These are phyloP conservation scores for Heliconius hermathena DNA, from an alignment of 1,140 invertebrate genomes.

Conservation along the genomic window DNA sequence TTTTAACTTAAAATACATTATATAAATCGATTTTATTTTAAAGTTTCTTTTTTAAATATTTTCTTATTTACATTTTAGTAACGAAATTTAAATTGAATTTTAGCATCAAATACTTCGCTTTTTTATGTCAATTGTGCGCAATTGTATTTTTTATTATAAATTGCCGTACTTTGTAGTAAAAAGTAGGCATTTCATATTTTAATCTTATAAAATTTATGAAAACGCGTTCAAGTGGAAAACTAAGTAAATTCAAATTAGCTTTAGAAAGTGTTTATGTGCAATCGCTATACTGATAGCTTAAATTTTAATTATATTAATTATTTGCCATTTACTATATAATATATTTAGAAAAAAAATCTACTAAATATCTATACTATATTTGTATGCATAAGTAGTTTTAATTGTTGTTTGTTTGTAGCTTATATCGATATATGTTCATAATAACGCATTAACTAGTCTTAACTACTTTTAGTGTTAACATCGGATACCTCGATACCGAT, in stretches of 20 bases:
- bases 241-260: conserved; percentile 15
- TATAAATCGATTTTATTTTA: neutral
- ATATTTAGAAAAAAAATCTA: conserved; percentile 27
- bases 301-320: conserved; percentile 24
- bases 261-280: conserved; percentile 32
- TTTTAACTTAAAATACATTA: conserved; percentile 11
- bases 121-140: neutral
- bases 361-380: conserved; percentile 20
- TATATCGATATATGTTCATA: conserved; percentile 17
- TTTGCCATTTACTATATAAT: conserved; percentile 33
- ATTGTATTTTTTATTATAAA: neutral
- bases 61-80: neutral
- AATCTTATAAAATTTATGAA: neutral
- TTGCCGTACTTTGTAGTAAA: neutral
- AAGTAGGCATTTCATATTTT: neutral
- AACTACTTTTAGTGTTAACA: conserved; percentile 55
- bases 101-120: neutral
- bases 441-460: conserved; percentile 52
- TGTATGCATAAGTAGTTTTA: neutral
- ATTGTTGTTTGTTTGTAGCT: conserved; percentile 21
- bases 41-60: neutral
- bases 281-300: conserved; percentile 29
- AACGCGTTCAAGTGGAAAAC: neutral
- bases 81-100: neutral
- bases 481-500: conserved; percentile 55